Evolutionary conservation across 2,888 invertebrate species (phyloP).

Genomic region (Microctonus hyperodae): DNA sequence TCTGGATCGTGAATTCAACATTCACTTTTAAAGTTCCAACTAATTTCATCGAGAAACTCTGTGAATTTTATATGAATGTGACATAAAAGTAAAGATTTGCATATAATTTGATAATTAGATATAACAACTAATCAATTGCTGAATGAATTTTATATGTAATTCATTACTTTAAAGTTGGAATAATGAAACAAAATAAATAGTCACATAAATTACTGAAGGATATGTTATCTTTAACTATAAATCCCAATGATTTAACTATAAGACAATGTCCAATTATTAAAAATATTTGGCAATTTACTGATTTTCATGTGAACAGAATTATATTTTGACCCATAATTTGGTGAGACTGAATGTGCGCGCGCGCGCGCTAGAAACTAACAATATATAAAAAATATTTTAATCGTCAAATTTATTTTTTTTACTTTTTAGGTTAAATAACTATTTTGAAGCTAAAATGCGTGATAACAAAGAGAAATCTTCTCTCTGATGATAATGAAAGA

Average conservation of each 20-base stretch:
- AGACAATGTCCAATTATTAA: neutral
- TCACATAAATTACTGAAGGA: neutral
- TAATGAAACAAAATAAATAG: neutral
- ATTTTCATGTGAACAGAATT: neutral
- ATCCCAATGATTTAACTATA: neutral
- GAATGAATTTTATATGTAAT: neutral
- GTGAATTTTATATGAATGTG: neutral
- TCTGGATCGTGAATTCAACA: conserved; percentile 20
- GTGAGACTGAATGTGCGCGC: conserved; percentile 16
- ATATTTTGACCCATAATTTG: conserved; percentile 14
- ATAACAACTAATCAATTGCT: neutral
- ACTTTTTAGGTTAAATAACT: neutral
- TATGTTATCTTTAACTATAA: neutral
- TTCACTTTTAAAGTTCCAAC: neutral
- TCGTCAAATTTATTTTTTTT: neutral
- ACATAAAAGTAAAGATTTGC: neutral
- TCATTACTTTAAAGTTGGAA: neutral
- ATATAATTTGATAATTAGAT: neutral
- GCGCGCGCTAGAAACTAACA: conserved; percentile 7
- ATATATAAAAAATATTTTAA: neutral
- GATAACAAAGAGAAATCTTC: too few species aligned
- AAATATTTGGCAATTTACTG: neutral
- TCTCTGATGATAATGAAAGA: too few species aligned
- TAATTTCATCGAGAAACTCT: neutral
- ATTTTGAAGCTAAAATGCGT: neutral